Evolutionary conservation across 2,113 vertebrate genomes (phyloP), one percentile per base, ranked within the genome.

Genomic region (Macheiramphus alcinus): DNA sequence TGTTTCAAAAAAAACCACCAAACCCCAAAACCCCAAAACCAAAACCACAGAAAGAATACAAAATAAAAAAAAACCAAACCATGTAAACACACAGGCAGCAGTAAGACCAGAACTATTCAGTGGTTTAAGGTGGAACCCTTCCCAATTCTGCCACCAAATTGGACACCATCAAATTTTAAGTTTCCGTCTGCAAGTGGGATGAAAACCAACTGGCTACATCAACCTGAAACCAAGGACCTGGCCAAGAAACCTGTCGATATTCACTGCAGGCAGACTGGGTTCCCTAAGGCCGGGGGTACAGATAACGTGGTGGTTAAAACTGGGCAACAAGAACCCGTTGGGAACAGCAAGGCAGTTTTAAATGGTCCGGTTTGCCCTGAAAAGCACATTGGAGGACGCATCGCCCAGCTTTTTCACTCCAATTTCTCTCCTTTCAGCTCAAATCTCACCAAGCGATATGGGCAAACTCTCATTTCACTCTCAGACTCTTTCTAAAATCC

Each of bases 381-480:
- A n/a, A 59, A 42, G 31, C 4, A 2, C 29, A 13, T 7, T 10
- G 6, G 40, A 31, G 31, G 12, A 34, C 7, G 16, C 14, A 17
- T 22, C 1, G 1, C 48, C 19, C 5, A 6, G 31, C 17, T 55
- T n/a, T 43, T 22, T n/a, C 48, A 11, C 36, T 50, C 21, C 47
- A 5, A 2, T 42, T 86, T 36, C 40, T 59, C 36, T 36, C 53
- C 36, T 38, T 68, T 56, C 34, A 31, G 29, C 59, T 53, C 61
- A 27, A 65, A n/a, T 36, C n/a, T 65, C 65, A 25, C 12, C 4
- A 2, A 45, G 22, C 0, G 0, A n/a, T 6, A 32, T 2, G 7
- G 29, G 25, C 7, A 13, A 90, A 66, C 27, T 36, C 29, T 31
- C 5, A 7, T 50, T 82, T 71, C 38, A 4, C 29, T 36, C 66